A percentile compares a stretch with the other conserved stretches of the same genome.
Conservation (phyloP, 1,140 invertebrate genomes). For the Drosophila subpulchrella region DNA sequence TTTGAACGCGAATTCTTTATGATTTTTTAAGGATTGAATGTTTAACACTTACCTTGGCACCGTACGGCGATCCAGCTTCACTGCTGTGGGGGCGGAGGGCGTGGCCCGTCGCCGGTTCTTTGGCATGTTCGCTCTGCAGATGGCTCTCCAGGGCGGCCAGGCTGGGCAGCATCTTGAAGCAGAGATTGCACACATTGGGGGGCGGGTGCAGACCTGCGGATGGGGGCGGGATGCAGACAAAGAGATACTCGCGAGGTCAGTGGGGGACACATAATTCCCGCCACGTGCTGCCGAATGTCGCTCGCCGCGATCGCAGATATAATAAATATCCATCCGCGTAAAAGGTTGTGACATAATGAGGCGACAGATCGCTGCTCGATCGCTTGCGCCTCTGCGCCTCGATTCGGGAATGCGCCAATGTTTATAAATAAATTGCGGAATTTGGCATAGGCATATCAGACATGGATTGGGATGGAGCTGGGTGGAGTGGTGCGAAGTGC, state of each 20-base stretch:
- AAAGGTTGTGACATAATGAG: constrained; percentile 81
- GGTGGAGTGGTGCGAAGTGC: constrained; percentile 6
- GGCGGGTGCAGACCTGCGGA: constrained; percentile 72
- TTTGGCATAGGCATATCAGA: constrained; percentile 62
- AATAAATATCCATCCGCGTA: constrained; percentile 76
- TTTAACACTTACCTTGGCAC: constrained; percentile 68
- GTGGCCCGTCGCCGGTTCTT: constrained; percentile 63
- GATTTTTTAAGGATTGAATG: too few relatives aligned
- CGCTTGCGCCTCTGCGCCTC: constrained; percentile 32
- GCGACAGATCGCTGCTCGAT: constrained; percentile 51
- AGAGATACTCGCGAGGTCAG: constrained; percentile 37
- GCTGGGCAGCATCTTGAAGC: constrained; percentile 99
- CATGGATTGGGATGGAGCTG: constrained; percentile 16
- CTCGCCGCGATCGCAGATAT: constrained; percentile 37
- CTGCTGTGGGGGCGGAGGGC: constrained; percentile 46
- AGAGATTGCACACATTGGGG: constrained; percentile 95
- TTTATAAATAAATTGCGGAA: constrained; percentile 79
- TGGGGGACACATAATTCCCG: constrained; percentile 48
- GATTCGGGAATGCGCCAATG: constrained; percentile 67
- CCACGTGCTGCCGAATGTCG: constrained; percentile 42
- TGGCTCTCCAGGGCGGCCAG: constrained; percentile 98
- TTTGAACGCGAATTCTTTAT: too few relatives aligned
- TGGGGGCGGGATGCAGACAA: constrained; percentile 19
- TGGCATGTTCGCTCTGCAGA: constrained; percentile 88
- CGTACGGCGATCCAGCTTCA: constrained; percentile 45